Evolutionary conservation across 2,888 invertebrate genomes (phyloP).

Genomic region (Lasiommata megera): DNA sequence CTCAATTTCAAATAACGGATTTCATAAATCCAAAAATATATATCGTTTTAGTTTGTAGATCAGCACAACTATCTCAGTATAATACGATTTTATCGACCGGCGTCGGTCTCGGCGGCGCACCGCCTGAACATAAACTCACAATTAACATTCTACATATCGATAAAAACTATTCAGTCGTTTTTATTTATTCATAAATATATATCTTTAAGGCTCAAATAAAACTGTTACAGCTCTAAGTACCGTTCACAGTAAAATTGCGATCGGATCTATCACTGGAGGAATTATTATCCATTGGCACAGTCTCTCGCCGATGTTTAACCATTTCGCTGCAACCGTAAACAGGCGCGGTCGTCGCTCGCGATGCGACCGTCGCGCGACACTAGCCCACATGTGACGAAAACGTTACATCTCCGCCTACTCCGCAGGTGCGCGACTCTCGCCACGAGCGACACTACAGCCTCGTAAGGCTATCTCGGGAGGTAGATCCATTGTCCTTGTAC

Average conservation of each 20-base stretch:
- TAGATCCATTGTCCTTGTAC: conserved; percentile 30
- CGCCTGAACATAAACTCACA: conserved; percentile 72
- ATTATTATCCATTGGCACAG: conserved; percentile 49
- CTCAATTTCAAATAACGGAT: conserved; percentile 67
- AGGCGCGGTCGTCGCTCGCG: conserved; percentile 26
- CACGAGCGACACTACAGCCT: conserved; percentile 1
- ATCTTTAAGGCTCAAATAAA: conserved; percentile 80
- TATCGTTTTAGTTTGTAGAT: conserved; percentile 57
- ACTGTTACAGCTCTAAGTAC: conserved; percentile 61
- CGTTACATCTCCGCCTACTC: background rate
- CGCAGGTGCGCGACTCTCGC: background rate
- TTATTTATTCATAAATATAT: conserved; percentile 80
- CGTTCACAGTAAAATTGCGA: conserved; percentile 50
- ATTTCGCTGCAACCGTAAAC: conserved; percentile 19
- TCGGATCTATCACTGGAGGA: conserved; percentile 63
- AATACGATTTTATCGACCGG: conserved; percentile 77
- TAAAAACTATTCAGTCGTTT: conserved; percentile 81
- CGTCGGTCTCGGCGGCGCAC: conserved; percentile 57
- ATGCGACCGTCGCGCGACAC: conserved; percentile 11
- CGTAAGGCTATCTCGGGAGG: conserved; percentile 17
- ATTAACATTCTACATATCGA: conserved; percentile 71
- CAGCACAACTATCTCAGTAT: conserved; percentile 73
- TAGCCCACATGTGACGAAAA: background rate
- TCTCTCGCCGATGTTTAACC: conserved; percentile 25
- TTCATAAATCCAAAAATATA: conserved; percentile 68